phyloP scores from a whole-genome alignment of 2,113 vertebrate genomes.

The Albula goreensis region DNA sequence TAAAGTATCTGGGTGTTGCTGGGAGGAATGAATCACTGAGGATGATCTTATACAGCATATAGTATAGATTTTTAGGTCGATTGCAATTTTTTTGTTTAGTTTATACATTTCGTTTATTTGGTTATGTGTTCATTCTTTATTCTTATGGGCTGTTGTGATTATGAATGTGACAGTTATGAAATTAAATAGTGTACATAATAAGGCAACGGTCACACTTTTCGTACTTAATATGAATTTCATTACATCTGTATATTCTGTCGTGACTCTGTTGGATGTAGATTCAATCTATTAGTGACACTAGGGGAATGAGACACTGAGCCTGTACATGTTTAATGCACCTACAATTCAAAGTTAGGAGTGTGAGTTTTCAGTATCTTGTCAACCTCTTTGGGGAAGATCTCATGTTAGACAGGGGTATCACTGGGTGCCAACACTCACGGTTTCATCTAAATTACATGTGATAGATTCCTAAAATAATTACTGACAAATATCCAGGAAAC shows the following conservation, averaged over 20 bases:
- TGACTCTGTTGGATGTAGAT: too few species aligned
- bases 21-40: not conserved
- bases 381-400: too few species aligned
- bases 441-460: not conserved
- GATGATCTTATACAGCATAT: not conserved
- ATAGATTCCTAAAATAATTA: not conserved
- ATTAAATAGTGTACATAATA: not conserved
- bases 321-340: too few species aligned
- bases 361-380: too few species aligned
- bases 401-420: too few species aligned
- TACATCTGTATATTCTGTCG: not conserved
- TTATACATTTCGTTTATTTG: not conserved
- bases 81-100: not conserved
- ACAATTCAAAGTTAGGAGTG: too few species aligned
- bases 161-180: not conserved
- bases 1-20: not conserved
- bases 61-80: not conserved
- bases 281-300: too few species aligned
- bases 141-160: not conserved
- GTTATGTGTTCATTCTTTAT: not conserved
- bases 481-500: not conserved
- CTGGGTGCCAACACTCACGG: not conserved
- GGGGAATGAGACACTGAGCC: too few species aligned
- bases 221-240: not conserved
- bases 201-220: not conserved